Base-by-base conservation (phyloP, 2,888 invertebrate genomes). In the Dioctria rufipes region DNA sequence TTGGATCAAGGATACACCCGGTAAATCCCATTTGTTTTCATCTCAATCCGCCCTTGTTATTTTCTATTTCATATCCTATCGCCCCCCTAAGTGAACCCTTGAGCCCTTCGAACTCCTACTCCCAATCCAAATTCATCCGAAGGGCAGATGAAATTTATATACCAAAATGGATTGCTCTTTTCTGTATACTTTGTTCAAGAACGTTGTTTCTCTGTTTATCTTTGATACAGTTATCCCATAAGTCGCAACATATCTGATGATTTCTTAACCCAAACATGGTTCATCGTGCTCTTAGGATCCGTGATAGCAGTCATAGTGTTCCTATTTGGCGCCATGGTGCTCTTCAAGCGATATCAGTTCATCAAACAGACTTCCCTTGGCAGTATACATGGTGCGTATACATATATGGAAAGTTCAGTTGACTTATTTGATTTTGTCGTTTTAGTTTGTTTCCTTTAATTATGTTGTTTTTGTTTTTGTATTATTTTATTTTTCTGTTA, bases 241-340 rank as follows among this genome's bases (percentile, higher is more conserved):
- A 88, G 88, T 87, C 89, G 88, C 85, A 88, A 88, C 88, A 87
- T 89, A 86, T 92, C 93, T 83, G 93, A 94, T 86, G 94, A 94
- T 89, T 93, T 95, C 87, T 92, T 95, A 86, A 94, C 94, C 85
- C 95, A 96, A 91, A 94, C 95, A 82, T 96, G 96, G 96, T 96
- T 96, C 90, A 95, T 96, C 89, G 94, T 95, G 84, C 91, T 95
- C 85, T 92, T 96, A 85, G 95, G 95, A 86, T 95, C 95, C 85
- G 94, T 96, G 90, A 93, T 96, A 83, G 93, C 95, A 87, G 93
- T 96, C 84, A 94, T 96, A 91, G 92, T 96, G 84, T 92, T 95
- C 85, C 92, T 95, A 85, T 94, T 96, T 89, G 94, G 93, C 86
- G 94, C 95, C 83, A 94, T 95, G 91, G 91, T 96, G 85, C 93